Percentiles rank a stretch among this genome's conserved stretches.
Conservation (phyloP, 2,888 invertebrate species). For the Achlya flavicornis region DNA sequence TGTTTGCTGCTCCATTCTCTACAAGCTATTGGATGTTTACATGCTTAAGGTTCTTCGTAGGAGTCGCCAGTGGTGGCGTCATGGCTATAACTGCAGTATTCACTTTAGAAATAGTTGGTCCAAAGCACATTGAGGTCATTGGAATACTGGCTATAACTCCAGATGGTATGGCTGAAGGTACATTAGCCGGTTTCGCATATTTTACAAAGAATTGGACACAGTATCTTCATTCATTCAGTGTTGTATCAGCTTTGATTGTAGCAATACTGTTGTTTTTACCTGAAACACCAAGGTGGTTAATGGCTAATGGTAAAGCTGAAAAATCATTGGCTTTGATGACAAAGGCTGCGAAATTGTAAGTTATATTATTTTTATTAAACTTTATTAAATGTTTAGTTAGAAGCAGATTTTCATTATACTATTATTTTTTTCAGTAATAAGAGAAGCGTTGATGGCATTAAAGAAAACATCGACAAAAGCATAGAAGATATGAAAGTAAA, state of each 20-base stretch:
- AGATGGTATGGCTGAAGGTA: constrained; percentile 45
- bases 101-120: constrained; percentile 84
- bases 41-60: constrained; percentile 85
- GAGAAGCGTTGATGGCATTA: constrained; percentile 39
- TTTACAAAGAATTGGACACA: constrained; percentile 49
- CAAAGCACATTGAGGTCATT: constrained; percentile 64
- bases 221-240: constrained; percentile 43
- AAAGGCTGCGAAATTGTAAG: constrained; percentile 58
- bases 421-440: constrained; percentile 50
- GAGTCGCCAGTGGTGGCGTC: constrained; percentile 89
- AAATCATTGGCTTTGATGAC: constrained; percentile 48
- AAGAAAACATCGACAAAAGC: constrained; percentile 44
- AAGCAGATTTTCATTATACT: neutral
- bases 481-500: constrained; percentile 40
- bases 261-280: constrained; percentile 47
- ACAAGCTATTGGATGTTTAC: constrained; percentile 83
- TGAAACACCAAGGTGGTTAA: constrained; percentile 66
- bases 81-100: constrained; percentile 81
- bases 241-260: constrained; percentile 40
- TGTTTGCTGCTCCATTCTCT: constrained; percentile 85
- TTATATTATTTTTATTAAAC: constrained; percentile 11
- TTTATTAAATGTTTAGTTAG: neutral
- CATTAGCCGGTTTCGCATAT: constrained; percentile 52
- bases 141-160: constrained; percentile 41
- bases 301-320: constrained; percentile 48